These are phyloP conservation scores for Portunus trituberculatus DNA, from an alignment of 1,140 invertebrate species.

Conservation along the genomic window DNA sequence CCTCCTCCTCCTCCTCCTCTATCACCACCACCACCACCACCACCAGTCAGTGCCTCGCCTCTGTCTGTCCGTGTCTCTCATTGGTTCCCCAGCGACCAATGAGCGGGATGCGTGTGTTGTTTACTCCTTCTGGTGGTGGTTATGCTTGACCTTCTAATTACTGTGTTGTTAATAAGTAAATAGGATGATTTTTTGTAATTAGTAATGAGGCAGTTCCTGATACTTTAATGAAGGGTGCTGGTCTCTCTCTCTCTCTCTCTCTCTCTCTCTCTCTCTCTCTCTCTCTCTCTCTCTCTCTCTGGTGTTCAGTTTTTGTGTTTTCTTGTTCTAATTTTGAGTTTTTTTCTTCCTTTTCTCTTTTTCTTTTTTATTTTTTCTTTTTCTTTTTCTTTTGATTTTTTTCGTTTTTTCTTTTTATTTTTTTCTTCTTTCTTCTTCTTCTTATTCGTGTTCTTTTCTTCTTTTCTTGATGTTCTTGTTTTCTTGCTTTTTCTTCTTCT, in stretches of 20 bases:
- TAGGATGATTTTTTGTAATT: too few relatives aligned
- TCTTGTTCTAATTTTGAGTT: too few relatives aligned
- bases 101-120: too few relatives aligned
- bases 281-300: too few relatives aligned
- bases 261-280: too few relatives aligned
- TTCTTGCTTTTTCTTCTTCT: neutral
- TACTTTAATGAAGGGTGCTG: too few relatives aligned
- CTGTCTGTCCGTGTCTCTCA: neutral
- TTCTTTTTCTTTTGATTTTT: neutral
- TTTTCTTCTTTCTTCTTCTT: conserved; percentile 12
- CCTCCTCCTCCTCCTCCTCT: neutral
- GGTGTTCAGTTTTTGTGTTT: too few relatives aligned
- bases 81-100: neutral
- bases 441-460: neutral
- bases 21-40: neutral
- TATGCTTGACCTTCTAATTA: too few relatives aligned
- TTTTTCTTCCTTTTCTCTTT: neutral
- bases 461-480: neutral
- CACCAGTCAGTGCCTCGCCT: neutral
- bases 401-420: neutral
- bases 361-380: neutral
- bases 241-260: too few relatives aligned
- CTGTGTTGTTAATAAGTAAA: too few relatives aligned
- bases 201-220: too few relatives aligned
- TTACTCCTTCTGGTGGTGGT: too few relatives aligned